phyloP scores from a whole-genome alignment of 2,888 invertebrate genomes.

The Papilio elwesi region DNA sequence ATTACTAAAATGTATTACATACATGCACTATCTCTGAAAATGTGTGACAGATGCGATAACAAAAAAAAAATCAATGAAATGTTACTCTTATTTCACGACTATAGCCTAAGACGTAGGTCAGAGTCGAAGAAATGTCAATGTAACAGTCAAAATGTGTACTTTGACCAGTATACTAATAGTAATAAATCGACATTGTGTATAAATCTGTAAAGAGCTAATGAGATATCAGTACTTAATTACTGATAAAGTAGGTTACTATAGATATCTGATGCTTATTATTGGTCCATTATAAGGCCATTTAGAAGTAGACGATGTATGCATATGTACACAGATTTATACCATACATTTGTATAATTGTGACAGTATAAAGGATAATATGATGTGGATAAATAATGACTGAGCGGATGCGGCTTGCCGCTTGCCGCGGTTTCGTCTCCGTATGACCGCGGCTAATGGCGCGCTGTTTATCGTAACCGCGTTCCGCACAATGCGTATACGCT shows the following conservation, averaged over 20 bases:
- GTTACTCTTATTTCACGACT: not conserved
- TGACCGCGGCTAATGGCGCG: too few species aligned
- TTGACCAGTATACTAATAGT: not conserved
- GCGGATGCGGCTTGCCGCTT: too few species aligned
- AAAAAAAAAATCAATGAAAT: too few species aligned
- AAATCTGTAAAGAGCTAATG: not conserved
- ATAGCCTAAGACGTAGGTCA: not conserved
- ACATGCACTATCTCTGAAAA: too few species aligned
- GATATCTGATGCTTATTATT: constrained; percentile 56
- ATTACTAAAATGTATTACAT: too few species aligned
- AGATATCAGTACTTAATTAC: not conserved
- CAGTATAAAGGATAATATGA: not conserved
- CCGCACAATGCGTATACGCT: too few species aligned
- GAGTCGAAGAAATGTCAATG: not conserved
- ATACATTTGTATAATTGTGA: constrained; percentile 10
- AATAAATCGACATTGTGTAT: not conserved
- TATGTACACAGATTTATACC: constrained; percentile 39
- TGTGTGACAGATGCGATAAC: too few species aligned
- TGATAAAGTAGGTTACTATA: not conserved
- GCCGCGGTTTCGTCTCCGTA: too few species aligned
- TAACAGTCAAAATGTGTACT: constrained; percentile 8
- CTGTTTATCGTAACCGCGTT: too few species aligned
- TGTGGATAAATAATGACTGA: not conserved
- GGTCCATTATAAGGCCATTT: constrained; percentile 78
- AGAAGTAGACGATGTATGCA: constrained; percentile 43